Conservation (phyloP, 2,797 vertebrate genomes). For the Lepidocolaptes lacrymiger region DNA sequence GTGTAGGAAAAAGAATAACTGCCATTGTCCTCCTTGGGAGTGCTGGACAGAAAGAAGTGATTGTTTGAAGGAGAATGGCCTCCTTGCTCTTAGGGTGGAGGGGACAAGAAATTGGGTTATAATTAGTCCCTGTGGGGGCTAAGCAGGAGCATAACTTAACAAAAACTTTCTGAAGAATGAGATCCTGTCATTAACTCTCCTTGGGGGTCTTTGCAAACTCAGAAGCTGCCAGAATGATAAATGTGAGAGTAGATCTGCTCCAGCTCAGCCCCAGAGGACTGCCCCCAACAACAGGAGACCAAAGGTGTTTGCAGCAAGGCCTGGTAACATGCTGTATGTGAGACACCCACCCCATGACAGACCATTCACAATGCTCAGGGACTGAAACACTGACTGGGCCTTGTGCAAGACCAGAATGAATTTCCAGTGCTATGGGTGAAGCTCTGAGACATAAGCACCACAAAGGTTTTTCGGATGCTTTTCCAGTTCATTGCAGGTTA, state of each 20-base stretch:
- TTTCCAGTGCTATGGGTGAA: neutral
- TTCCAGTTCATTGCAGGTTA: neutral
- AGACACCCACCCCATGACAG: neutral
- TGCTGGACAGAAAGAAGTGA: neutral
- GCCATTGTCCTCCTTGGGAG: neutral
- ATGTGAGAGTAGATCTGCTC: neutral
- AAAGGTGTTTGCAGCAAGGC: neutral
- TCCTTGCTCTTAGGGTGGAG: neutral
- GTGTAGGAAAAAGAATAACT: neutral
- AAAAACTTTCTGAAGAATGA: neutral
- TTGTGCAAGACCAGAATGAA: neutral
- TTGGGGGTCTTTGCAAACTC: neutral
- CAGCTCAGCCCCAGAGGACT: neutral
- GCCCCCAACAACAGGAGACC: neutral
- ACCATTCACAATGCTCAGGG: neutral
- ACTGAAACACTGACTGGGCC: neutral
- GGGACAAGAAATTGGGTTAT: neutral
- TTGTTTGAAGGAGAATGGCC: neutral
- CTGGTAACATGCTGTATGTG: neutral
- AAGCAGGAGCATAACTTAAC: neutral
- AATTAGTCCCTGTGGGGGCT: neutral
- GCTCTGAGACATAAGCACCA: accelerated
- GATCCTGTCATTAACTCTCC: neutral
- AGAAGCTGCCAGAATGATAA: neutral
- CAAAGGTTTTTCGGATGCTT: neutral